A percentile compares a stretch with the other conserved stretches of the same genome.
These are phyloP conservation scores for Gouania willdenowi DNA, from an alignment of 2,797 vertebrate genomes.

Conservation along the genomic window DNA sequence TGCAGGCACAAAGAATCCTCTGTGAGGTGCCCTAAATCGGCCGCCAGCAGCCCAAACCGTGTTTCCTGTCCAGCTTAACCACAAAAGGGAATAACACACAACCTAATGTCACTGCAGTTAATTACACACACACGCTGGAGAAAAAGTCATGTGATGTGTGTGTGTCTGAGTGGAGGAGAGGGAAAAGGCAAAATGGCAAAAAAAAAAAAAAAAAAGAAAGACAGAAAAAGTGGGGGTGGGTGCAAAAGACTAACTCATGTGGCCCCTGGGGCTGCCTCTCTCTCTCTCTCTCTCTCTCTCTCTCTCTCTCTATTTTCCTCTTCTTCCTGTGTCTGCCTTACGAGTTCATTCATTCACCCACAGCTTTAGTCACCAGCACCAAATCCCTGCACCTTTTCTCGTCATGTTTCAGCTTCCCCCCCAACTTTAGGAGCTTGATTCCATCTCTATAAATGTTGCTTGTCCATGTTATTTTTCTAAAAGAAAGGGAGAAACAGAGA, in stretches of 20 bases:
- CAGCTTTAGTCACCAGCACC: constrained; percentile 67
- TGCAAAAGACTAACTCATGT: constrained; percentile 49
- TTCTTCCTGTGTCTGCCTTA: constrained; percentile 17
- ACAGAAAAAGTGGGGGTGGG: constrained; percentile 24
- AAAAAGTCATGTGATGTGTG: constrained; percentile 40
- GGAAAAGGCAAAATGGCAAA: not conserved
- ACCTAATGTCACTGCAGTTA: constrained; percentile 54
- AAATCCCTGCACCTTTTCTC: constrained; percentile 60
- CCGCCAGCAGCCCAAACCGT: constrained; percentile 60
- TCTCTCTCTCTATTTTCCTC: constrained; percentile 23
- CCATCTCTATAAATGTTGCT: constrained; percentile 40
- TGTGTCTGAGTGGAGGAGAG: constrained; percentile 1
- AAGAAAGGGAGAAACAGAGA: not conserved
- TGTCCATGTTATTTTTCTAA: too few species aligned
- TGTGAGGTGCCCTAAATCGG: constrained; percentile 71
- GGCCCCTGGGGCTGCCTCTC: constrained; percentile 47
- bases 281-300: constrained; percentile 21
- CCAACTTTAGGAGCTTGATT: constrained; percentile 26
- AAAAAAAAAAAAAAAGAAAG: not conserved
- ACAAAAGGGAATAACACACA: constrained; percentile 72
- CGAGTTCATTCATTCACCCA: constrained; percentile 41
- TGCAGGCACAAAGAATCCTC: constrained; percentile 74
- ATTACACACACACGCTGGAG: constrained; percentile 47
- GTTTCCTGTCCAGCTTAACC: constrained; percentile 69
- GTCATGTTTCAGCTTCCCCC: constrained; percentile 34